Base-by-base conservation (phyloP, 2,888 invertebrate genomes). In the Asteroscopus sphinx region DNA sequence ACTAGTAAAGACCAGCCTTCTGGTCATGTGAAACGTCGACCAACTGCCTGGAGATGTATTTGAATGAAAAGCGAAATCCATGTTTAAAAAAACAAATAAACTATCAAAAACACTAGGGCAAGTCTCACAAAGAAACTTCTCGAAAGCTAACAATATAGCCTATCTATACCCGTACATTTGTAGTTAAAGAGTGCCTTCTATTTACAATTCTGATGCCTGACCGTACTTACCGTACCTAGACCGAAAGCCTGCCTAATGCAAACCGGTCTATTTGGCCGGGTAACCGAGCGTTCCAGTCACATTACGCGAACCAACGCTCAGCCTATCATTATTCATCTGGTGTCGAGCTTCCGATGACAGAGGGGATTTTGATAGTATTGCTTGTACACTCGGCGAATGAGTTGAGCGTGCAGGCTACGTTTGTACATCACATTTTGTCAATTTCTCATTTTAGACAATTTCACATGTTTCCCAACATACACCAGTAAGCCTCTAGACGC, bases 181-280 rank as follows among this genome's bases (percentile, higher is more conserved):
- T 36, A 21, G n/a, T 6, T 26, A 28, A 44, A 44, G 47, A 37
- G 7, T 9, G 33, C 17, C 21, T 6, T 25, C 12, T 51, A 66
- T 65, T 51, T 70, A 47, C 46, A 42, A 54, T 61, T 47, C 12
- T 59, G 59, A 68, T 66, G 32, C 8, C 17, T 48, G 47, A 54
- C 54, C 67, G 53, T 54, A 59, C 58, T 47, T 58, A 59, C 25
- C 21, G 15, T 13, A 15, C 26, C 42, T 67, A 48, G 21, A 11
- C 26, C 21, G 26, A 28, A 37, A 42, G 44, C 44, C 16, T 12
- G 21, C 15, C 28, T 66, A 48, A 63, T 66, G 44, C 21, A 15
- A 35, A 9, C 16, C 33, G 46, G 28, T 42, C 39, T 36, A 32
- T 44, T 39, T 25, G 7, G 5, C 37, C 40, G 16, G 25, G 16